These are phyloP conservation scores for Drosophila rufa DNA, from an alignment of 1,140 invertebrate species.

Conservation along the genomic window DNA sequence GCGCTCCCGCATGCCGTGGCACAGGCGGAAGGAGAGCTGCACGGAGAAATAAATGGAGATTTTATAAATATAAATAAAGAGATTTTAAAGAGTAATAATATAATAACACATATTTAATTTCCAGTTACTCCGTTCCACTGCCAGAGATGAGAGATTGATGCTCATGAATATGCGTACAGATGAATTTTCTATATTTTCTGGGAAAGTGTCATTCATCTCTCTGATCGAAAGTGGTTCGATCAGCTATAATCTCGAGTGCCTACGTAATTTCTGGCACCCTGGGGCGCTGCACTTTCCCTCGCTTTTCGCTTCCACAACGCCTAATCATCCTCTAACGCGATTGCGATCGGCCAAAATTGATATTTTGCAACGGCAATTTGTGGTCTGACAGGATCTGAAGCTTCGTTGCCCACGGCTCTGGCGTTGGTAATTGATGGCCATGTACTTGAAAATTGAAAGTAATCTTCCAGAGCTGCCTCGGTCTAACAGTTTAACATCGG, in stretches of 20 bases:
- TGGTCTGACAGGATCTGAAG: constrained; percentile 42
- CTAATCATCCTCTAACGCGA: constrained; percentile 48
- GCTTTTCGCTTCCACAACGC: constrained; percentile 53
- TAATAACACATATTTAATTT: background rate
- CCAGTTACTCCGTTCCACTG: too few relatives aligned
- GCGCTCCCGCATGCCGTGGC: constrained; percentile 87
- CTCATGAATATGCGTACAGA: background rate
- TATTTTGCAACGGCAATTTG: constrained; percentile 70
- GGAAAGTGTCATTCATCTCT: constrained; percentile 63
- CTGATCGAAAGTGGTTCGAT: constrained; percentile 68
- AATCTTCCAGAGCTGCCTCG: constrained; percentile 10
- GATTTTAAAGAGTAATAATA: background rate
- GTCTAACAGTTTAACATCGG: background rate
- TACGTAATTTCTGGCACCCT: constrained; percentile 62
- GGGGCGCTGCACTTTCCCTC: constrained; percentile 54
- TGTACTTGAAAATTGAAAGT: constrained; percentile 48
- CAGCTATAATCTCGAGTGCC: constrained; percentile 42
- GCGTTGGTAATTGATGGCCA: constrained; percentile 33
- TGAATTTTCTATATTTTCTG: constrained; percentile 17
- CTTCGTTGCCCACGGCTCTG: constrained; percentile 17
- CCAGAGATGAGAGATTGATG: background rate
- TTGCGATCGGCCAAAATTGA: constrained; percentile 54
- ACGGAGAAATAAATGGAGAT: background rate
- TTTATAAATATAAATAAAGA: background rate
- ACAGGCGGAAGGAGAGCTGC: constrained; percentile 88